Evolutionary conservation across 2,113 vertebrate genomes (phyloP).

Genomic region (Cottus gobio): DNA sequence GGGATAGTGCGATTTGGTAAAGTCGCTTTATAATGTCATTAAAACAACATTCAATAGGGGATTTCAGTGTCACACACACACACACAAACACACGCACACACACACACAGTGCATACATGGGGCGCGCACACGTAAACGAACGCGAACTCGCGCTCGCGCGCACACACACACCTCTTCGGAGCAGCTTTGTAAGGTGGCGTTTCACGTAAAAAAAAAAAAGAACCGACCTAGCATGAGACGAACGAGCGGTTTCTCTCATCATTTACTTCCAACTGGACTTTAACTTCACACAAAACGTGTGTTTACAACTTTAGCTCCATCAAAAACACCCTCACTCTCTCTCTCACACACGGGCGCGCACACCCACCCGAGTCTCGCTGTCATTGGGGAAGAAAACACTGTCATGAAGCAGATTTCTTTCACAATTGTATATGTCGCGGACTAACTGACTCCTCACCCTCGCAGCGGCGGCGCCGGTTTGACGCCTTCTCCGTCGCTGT

Average conservation of each 20-base stretch:
- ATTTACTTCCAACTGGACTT: background rate
- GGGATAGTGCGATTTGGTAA: background rate
- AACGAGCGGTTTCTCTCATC: slow-evolving; percentile 5
- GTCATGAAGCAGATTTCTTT: slow-evolving; percentile 22
- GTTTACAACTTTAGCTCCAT: slow-evolving; percentile 68
- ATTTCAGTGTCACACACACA: slow-evolving; percentile 28
- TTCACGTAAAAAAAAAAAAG: slow-evolving; percentile 17
- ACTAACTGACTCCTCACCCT: slow-evolving; percentile 78
- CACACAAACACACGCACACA: slow-evolving; percentile 27
- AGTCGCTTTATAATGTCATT: background rate
- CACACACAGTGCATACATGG: background rate
- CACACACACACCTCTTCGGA: slow-evolving; percentile 55
- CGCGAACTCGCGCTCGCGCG: slow-evolving; percentile 46
- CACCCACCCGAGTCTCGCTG: slow-evolving; percentile 68
- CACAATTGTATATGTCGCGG: background rate
- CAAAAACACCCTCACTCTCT: slow-evolving; percentile 56
- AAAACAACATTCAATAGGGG: background rate
- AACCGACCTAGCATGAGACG: background rate
- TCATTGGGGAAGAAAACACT: slow-evolving; percentile 53
- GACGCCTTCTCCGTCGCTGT: slow-evolving; percentile 78
- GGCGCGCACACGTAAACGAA: slow-evolving; percentile 36
- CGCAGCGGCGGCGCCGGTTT: slow-evolving; percentile 73
- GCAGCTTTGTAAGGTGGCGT: slow-evolving; percentile 53
- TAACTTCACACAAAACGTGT: slow-evolving; percentile 13
- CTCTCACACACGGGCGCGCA: slow-evolving; percentile 32